Conservation (phyloP, 2,113 vertebrate genomes). For the Athene noctua region DNA sequence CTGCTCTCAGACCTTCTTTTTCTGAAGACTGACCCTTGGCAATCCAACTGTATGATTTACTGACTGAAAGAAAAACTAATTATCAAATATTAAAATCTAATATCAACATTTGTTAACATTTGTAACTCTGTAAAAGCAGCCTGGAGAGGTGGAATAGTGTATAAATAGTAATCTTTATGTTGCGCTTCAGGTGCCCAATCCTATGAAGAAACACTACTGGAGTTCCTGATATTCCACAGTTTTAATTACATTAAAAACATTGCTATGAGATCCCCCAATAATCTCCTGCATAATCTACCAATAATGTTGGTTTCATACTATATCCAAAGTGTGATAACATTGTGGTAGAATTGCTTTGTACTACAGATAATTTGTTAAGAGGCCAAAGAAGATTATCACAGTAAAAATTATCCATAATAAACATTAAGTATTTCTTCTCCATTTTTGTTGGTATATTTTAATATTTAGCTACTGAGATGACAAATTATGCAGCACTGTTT, state of each 20-base stretch:
- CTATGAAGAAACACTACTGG: background rate
- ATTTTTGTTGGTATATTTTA: background rate
- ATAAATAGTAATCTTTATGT: background rate
- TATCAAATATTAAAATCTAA: background rate
- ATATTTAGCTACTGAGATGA: background rate
- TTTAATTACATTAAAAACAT: background rate
- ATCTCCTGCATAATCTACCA: background rate
- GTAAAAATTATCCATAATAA: background rate
- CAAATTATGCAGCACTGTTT: background rate
- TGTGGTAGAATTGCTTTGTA: background rate
- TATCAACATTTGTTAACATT: background rate
- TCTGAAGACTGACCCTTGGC: background rate
- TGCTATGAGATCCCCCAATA: background rate
- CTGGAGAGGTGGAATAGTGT: background rate
- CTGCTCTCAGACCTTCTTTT: background rate
- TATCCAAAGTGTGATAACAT: background rate
- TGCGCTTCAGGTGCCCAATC: background rate
- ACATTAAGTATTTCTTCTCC: background rate
- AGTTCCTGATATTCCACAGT: background rate
- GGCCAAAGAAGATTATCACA: background rate
- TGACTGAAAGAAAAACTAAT: background rate
- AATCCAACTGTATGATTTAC: background rate
- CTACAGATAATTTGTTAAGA: background rate
- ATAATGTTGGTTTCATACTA: background rate
- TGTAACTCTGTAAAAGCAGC: background rate